Evolutionary conservation across 2,113 vertebrate species (phyloP).

Genomic region (Zootoca vivipara): DNA sequence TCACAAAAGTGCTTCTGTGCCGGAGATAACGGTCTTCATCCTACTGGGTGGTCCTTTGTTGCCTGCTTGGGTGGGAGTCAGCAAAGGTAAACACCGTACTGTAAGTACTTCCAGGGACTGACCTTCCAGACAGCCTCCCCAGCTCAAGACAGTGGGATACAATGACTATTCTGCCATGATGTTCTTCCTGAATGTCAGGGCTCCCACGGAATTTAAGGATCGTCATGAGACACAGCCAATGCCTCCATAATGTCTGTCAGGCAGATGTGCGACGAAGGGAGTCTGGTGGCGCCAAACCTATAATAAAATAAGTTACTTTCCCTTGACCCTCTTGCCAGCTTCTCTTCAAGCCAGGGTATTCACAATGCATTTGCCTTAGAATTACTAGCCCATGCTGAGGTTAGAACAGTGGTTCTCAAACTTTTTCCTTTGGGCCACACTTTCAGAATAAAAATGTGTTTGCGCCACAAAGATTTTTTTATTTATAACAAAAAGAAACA

Average conservation of each 20-base stretch:
- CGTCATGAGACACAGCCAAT: neutral
- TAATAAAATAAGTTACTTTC: neutral
- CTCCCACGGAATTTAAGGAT: neutral
- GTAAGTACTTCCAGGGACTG: neutral
- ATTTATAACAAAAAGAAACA: no score
- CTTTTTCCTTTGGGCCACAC: no score
- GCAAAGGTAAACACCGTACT: neutral
- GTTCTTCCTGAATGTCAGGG: neutral
- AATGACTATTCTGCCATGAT: accelerated
- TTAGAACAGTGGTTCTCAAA: no score
- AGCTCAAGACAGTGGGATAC: neutral
- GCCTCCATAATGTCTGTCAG: neutral
- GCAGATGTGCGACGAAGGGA: neutral
- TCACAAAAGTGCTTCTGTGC: neutral
- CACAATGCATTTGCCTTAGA: neutral
- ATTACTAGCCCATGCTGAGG: neutral
- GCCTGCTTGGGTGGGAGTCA: neutral
- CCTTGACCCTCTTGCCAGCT: no score
- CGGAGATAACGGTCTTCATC: neutral
- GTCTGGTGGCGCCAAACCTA: neutral
- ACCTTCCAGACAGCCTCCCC: neutral
- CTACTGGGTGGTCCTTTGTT: slow-evolving; percentile 12
- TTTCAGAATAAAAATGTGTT: no score
- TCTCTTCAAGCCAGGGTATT: neutral
- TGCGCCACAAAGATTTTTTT: no score